phyloP scores from a whole-genome alignment of 2,113 vertebrate genomes.

The Cyanistes caeruleus region DNA sequence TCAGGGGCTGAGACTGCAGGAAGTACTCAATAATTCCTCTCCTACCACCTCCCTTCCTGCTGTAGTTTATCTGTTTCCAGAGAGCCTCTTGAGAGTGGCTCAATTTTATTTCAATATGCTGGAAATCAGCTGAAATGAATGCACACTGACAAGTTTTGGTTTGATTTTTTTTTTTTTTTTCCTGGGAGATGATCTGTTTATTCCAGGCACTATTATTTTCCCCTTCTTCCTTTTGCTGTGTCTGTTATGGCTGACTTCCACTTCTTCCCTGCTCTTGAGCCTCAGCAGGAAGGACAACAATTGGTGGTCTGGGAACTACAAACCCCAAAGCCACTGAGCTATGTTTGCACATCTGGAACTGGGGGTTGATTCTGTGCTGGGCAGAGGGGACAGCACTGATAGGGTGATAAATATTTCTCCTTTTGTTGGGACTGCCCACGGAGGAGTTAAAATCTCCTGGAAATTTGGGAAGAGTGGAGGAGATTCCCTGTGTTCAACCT shows the following conservation, averaged over 20 bases:
- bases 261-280: background rate
- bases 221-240: background rate
- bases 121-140: background rate
- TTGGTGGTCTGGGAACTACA: background rate
- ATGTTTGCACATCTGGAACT: background rate
- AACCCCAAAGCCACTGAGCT: background rate
- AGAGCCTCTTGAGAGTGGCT: background rate
- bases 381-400: background rate
- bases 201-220: background rate
- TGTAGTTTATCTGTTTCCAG: background rate
- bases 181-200: background rate
- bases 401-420: background rate
- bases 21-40: background rate
- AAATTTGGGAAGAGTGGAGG: background rate
- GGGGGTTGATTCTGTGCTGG: background rate
- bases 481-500: background rate
- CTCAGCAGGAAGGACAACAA: slow-evolving; percentile 15
- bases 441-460: background rate
- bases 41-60: background rate
- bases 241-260: background rate
- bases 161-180: background rate
- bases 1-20: background rate
- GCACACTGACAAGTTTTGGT: background rate
- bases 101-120: background rate
- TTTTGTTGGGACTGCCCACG: background rate